A percentile compares a stretch with the other conserved stretches of the same genome.
Evolutionary conservation across 2,797 vertebrate genomes (phyloP).

Genomic region (Sitta carolinensis): DNA sequence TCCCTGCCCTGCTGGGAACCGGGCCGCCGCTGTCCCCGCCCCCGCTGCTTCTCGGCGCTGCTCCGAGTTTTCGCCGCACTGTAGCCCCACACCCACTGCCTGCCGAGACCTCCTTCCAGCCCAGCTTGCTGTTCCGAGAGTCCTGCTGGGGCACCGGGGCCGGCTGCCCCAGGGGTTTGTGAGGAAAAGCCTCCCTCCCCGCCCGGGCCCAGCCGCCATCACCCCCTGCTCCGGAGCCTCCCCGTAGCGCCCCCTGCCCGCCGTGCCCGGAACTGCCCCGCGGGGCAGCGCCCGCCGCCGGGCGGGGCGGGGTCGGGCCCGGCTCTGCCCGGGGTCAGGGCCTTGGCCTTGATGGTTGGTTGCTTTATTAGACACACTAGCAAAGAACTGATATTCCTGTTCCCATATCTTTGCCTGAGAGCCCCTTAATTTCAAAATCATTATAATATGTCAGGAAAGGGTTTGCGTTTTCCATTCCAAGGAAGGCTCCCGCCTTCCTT

Average conservation of each 20-base stretch:
- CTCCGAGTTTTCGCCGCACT: background rate
- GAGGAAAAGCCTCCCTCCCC: too few species aligned
- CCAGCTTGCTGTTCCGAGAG: background rate
- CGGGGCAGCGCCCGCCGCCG: background rate
- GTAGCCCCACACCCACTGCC: accelerated
- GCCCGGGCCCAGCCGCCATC: accelerated
- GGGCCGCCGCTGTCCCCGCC: accelerated
- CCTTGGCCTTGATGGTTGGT: too few species aligned
- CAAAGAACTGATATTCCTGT: background rate
- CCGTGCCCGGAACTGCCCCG: background rate
- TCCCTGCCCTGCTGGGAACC: too few species aligned
- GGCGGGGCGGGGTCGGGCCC: background rate
- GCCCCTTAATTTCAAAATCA: background rate
- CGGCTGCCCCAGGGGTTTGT: accelerated
- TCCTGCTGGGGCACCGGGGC: too few species aligned
- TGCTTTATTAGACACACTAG: accelerated
- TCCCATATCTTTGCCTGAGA: background rate
- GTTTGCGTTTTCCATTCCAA: background rate
- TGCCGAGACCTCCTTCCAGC: accelerated
- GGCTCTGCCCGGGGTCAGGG: background rate
- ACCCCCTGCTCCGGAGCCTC: too few species aligned
- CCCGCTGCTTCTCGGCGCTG: accelerated
- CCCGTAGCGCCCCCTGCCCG: background rate
- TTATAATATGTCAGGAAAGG: background rate
- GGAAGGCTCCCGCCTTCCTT: background rate